Base-by-base conservation (phyloP, 2,113 vertebrate species). In the Pleuronectes platessa region DNA sequence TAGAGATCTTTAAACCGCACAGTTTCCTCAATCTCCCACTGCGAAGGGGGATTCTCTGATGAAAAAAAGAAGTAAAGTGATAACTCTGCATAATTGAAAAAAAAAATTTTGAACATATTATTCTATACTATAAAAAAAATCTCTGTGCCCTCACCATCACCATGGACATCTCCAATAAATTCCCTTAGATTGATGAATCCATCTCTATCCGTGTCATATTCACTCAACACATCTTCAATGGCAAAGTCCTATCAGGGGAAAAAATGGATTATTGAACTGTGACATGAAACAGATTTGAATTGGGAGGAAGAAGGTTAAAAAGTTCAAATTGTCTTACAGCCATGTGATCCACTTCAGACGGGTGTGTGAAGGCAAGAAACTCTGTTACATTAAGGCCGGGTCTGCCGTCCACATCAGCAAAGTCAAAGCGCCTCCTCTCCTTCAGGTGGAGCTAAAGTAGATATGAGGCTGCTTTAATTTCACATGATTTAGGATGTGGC, bases 311-410 rank as follows among this genome's bases (percentile, higher is more conserved):
- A 51, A 62, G 17, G 6, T 27, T 3, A 2, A 27, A 27, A 1
- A 74, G 2, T 5, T 35, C 51, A 71, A 78, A 6, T 63, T 15
- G 20, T 74, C 96, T 96, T 93, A 98, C 98, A 93, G 89, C 95
- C 98, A 99, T 99, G 83, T 96, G 95, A 76, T 98, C 97, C 63
- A 96, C 96, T 90, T 99, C 98, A 76, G 97, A 97, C 0, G 98
- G 97, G 67, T 99, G 97, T 4, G 96, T 97, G 81, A 99, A 99
- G 6, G 97, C 97, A 27, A 98, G 93, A 84, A 98, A 98, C 83
- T 99, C 98, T 6, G 93, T 94, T 71, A 96, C 89, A 56, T 92
- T 95, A 21, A 99, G 92, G 23, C 95, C 95, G 23, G 92, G 88
- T 53, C 73, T 80, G 18, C 85, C 90, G 75, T 98, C 96, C 58